A percentile compares a stretch with the other conserved stretches of the same genome.
These are phyloP conservation scores for Tetragnatha montana DNA, from an alignment of 2,888 invertebrate species.

Conservation along the genomic window DNA sequence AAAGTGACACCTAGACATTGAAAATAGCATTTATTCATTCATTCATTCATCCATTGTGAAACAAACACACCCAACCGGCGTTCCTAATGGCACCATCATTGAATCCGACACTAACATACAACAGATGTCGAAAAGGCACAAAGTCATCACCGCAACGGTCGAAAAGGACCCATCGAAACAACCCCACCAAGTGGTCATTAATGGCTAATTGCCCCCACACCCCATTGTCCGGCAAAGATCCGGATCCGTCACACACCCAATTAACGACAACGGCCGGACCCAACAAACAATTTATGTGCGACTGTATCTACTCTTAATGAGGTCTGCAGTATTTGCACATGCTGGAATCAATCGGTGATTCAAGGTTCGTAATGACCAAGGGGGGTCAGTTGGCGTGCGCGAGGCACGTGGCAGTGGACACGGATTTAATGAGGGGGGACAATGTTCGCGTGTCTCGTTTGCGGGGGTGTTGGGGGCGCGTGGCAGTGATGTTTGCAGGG, in stretches of 20 bases:
- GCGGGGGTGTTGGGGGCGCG: conserved; percentile 38
- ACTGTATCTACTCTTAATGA: conserved; percentile 21
- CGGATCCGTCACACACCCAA: conserved; percentile 54
- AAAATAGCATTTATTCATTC: no score
- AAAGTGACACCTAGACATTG: no score
- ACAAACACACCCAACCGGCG: no score
- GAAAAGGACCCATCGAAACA: no score
- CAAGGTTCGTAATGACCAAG: conserved; percentile 4
- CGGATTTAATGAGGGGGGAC: conserved; percentile 62
- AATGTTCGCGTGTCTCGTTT: conserved; percentile 26
- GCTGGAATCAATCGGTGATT: conserved; percentile 51
- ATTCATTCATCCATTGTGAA: no score
- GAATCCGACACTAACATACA: no score
- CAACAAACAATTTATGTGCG: conserved; percentile 23
- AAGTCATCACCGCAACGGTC: no score
- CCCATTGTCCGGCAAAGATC: conserved; percentile 23
- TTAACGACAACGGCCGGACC: conserved; percentile 34
- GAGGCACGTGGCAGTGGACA: conserved; percentile 62
- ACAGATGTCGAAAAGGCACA: no score
- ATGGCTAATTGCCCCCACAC: conserved; percentile 42
- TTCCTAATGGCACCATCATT: no score
- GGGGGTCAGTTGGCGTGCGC: neutral
- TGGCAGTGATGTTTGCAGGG: conserved; percentile 49
- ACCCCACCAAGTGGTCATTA: conserved; percentile 15
- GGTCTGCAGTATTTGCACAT: conserved; percentile 28